Percentiles rank a stretch among this genome's conserved stretches.
Conservation (phyloP, 23 tunicate species). For the Ciona savignyi region DNA sequence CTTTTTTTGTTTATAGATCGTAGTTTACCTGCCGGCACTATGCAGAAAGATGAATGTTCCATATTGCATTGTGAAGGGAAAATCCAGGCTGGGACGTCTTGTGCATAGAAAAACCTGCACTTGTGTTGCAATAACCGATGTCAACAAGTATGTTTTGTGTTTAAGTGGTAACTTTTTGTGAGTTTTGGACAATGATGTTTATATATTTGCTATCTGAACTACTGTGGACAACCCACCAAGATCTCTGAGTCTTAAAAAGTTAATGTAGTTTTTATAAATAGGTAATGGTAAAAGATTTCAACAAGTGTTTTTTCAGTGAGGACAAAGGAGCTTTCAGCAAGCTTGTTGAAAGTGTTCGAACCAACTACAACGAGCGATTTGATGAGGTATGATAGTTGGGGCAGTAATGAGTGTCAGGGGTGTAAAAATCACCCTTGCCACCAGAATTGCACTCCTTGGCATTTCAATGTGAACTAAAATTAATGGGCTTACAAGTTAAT, state of each 20-base stretch:
- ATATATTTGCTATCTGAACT: slow-evolving; percentile 71
- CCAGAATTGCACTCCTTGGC: too few species aligned
- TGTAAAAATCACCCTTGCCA: too few species aligned
- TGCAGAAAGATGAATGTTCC: slow-evolving; percentile 99
- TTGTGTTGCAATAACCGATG: slow-evolving; percentile 96
- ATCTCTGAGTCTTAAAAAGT: slow-evolving; percentile 74
- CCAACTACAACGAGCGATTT: slow-evolving; percentile 97
- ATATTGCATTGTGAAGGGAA: slow-evolving; percentile 98
- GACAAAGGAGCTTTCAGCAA: slow-evolving; percentile 77
- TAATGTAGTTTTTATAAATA: neutral
- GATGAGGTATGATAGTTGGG: too few species aligned
- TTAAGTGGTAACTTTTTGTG: neutral
- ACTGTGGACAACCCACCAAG: slow-evolving; percentile 68
- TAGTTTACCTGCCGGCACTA: slow-evolving; percentile 87
- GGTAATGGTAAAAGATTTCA: too few species aligned
- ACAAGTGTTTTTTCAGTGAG: slow-evolving; percentile 36
- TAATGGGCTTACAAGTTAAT: too few species aligned
- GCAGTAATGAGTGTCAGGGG: too few species aligned
- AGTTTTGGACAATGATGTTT: slow-evolving; percentile 43
- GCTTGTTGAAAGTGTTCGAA: slow-evolving; percentile 83
- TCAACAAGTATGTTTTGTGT: slow-evolving; percentile 81
- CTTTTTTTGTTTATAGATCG: slow-evolving; percentile 37
- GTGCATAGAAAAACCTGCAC: slow-evolving; percentile 97
- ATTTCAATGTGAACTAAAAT: too few species aligned
- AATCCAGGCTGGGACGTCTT: slow-evolving; percentile 92